Evolutionary conservation across 2,888 invertebrate species (phyloP), one percentile per base, ranked within the genome.

Genomic region (Augiades crinisus): DNA sequence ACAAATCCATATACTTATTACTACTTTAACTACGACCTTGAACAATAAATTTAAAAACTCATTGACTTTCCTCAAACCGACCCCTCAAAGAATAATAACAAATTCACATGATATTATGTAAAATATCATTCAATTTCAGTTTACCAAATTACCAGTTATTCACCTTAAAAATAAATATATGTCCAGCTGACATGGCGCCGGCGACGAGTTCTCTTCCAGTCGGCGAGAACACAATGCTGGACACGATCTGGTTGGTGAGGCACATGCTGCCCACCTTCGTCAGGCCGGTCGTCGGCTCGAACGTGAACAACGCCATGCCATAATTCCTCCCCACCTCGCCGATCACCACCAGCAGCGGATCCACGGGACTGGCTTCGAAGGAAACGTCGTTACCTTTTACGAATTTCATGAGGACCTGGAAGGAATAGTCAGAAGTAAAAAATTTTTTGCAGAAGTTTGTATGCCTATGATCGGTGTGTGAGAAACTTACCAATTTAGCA

Each of bases 111-210:
- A n/a, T n/a, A n/a, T n/a, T n/a, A n/a, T 19, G 19, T 19, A 4
- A 19, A 19, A 19, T 19, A 19, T 4, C 3, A 19, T 19, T 5
- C 19, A 19, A 19, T 4, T 2, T 4, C 5, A 19, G 5, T 4
- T 2, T 19, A 19, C 19, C 3, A 5, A 19, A 19, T 19, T 16
- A 17, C 4, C n/a, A n/a, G n/a, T 7, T 2, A 8, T 10, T 24
- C 6, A 36, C 90, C 68, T 78, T 67, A 34, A 78, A 65, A 30
- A 90, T 71, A 56, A 90, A 89, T 1, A 90, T 67, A 59, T 89
- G 88, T 13, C 90, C 90, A 2, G 86, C 87, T 0, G 81, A 71
- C 80, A 82, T 82, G 3, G 89, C 86, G 0, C 81, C 83, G 1
- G 80, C 79, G 1, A 81, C 68, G 27, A 90, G 12, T 13, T 76